phyloP scores from a whole-genome alignment of 1,140 invertebrate genomes.

The Triops cancriformis region DNA sequence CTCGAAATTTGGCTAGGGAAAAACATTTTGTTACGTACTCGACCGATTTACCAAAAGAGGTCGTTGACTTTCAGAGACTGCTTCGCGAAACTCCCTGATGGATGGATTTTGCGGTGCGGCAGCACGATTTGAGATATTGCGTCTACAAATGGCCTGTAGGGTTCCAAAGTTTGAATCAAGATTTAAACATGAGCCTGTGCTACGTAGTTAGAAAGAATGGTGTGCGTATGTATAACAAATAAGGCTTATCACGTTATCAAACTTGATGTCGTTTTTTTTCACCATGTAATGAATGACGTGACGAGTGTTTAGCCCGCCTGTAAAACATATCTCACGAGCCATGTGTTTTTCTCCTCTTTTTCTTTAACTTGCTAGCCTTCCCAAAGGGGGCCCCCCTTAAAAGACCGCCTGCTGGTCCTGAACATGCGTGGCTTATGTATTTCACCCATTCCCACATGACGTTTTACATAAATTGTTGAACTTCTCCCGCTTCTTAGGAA shows the following conservation, averaged over 20 bases:
- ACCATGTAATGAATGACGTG: neutral
- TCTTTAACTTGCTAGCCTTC: neutral
- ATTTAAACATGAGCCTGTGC: too few relatives aligned
- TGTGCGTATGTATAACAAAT: neutral
- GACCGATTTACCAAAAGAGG: too few relatives aligned
- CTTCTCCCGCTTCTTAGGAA: neutral
- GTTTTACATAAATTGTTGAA: neutral
- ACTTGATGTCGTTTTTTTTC: neutral
- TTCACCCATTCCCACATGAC: neutral
- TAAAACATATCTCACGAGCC: conserved; percentile 13
- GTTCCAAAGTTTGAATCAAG: too few relatives aligned
- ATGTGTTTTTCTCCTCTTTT: neutral
- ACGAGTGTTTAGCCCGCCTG: conserved; percentile 1
- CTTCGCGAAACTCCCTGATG: too few relatives aligned
- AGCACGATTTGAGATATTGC: too few relatives aligned
- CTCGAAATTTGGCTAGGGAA: too few relatives aligned
- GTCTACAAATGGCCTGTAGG: too few relatives aligned
- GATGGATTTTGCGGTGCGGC: too few relatives aligned
- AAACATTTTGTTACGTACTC: too few relatives aligned
- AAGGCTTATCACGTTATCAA: neutral
- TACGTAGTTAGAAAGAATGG: too few relatives aligned
- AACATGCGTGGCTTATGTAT: conserved; percentile 1
- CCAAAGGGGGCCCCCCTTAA: neutral
- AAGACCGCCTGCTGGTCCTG: neutral
- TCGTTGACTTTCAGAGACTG: too few relatives aligned